Evolutionary conservation across 2,888 invertebrate species (phyloP).

Genomic region (Mythimna pallens): DNA sequence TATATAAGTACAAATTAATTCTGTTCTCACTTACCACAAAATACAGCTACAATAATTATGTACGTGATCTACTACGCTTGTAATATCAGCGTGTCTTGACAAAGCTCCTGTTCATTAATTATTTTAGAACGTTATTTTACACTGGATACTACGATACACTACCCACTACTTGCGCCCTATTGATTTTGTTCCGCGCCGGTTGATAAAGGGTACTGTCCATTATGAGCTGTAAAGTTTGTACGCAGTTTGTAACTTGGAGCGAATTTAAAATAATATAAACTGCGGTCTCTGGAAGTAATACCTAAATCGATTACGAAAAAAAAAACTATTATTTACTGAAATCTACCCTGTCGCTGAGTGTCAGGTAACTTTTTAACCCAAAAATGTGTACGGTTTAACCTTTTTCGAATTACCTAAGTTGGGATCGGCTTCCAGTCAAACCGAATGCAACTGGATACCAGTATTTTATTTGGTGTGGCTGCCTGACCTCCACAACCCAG

Average conservation of each 20-base stretch:
- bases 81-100: conserved; percentile 41
- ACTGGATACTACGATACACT: conserved; percentile 7
- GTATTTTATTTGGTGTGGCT: too few species aligned
- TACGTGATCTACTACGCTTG: conserved; percentile 33
- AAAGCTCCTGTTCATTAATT: conserved; percentile 59
- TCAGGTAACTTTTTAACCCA: too few species aligned
- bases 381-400: too few species aligned
- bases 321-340: background rate
- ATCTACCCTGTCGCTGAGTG: too few species aligned
- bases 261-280: conserved; percentile 1
- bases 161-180: conserved; percentile 49
- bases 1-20: conserved; percentile 23
- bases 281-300: background rate
- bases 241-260: conserved; percentile 14
- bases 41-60: conserved; percentile 28
- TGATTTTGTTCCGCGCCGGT: conserved; percentile 41
- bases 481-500: too few species aligned
- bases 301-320: background rate
- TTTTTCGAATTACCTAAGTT: too few species aligned
- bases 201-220: conserved; percentile 44
- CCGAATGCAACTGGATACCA: too few species aligned
- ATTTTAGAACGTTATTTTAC: conserved; percentile 50
- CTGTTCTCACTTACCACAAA: conserved; percentile 19
- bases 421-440: too few species aligned
- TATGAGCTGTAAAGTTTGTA: conserved; percentile 27